Evolutionary conservation across 2,888 invertebrate genomes (phyloP).

Genomic region (Tiliacea citrago): DNA sequence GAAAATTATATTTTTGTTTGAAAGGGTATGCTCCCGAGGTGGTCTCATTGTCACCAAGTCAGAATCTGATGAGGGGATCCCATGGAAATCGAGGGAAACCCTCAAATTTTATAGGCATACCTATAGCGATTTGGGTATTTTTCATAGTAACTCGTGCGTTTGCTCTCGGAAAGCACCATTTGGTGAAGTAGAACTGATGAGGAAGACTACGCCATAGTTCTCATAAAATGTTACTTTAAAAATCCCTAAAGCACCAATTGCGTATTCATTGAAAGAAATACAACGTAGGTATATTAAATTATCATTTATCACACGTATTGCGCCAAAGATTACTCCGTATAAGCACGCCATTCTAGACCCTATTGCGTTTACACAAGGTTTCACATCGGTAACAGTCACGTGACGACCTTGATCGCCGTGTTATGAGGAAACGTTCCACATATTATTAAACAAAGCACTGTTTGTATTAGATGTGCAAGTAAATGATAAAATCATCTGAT

Average conservation of each 20-base stretch:
- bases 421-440: conserved; percentile 38
- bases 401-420: conserved; percentile 33
- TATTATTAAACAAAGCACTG: conserved; percentile 39
- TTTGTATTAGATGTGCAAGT: neutral
- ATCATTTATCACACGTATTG: conserved; percentile 14
- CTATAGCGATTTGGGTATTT: too few relatives aligned
- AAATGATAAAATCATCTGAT: conserved; percentile 30
- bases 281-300: conserved; percentile 19
- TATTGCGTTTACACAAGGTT: conserved; percentile 8
- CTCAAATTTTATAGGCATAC: too few relatives aligned
- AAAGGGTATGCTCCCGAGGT: too few relatives aligned
- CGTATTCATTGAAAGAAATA: neutral
- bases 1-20: too few relatives aligned
- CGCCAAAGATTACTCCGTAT: neutral
- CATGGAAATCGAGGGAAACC: too few relatives aligned
- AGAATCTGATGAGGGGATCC: too few relatives aligned
- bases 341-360: neutral
- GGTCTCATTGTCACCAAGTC: too few relatives aligned
- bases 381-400: conserved; percentile 25
- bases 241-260: neutral
- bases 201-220: neutral
- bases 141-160: too few relatives aligned
- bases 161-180: too few relatives aligned
- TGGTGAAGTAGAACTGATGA: too few relatives aligned
- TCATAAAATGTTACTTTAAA: neutral